A percentile compares a stretch with the other conserved stretches of the same genome.
These are phyloP conservation scores for Hydroisotoma schaefferi DNA, from an alignment of 2,888 invertebrate genomes.

Conservation along the genomic window DNA sequence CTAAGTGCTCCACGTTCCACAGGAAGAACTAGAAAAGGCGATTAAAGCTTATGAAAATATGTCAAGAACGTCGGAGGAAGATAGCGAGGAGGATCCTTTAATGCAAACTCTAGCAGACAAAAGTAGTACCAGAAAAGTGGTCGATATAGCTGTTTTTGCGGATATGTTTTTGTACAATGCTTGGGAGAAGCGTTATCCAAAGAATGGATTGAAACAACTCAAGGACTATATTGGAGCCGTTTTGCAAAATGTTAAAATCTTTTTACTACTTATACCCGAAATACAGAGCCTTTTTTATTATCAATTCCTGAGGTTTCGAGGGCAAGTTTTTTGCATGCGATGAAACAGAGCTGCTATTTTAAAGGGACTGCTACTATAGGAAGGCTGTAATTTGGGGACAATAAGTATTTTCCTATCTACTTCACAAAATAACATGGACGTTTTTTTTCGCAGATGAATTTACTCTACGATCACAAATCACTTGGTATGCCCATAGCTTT, in stretches of 20 bases:
- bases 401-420: not conserved
- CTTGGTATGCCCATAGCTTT: slow-evolving; percentile 20
- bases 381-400: not conserved
- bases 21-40: too few species aligned
- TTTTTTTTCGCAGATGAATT: slow-evolving; percentile 27
- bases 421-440: too few species aligned
- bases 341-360: too few species aligned
- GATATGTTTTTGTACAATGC: not conserved
- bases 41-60: too few species aligned
- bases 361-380: too few species aligned
- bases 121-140: not conserved
- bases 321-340: too few species aligned
- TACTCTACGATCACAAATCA: slow-evolving; percentile 28
- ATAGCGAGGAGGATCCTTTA: too few species aligned
- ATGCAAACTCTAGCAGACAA: too few species aligned
- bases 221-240: not conserved
- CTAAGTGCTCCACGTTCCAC: too few species aligned
- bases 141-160: not conserved
- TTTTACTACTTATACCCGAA: not conserved
- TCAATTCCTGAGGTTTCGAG: too few species aligned
- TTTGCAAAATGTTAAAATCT: not conserved
- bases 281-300: not conserved
- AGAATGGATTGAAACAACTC: not conserved
- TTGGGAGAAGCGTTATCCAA: not conserved
- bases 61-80: too few species aligned